Base-by-base conservation (phyloP, 2,797 vertebrate species). In the Micromesistius poutassou region DNA sequence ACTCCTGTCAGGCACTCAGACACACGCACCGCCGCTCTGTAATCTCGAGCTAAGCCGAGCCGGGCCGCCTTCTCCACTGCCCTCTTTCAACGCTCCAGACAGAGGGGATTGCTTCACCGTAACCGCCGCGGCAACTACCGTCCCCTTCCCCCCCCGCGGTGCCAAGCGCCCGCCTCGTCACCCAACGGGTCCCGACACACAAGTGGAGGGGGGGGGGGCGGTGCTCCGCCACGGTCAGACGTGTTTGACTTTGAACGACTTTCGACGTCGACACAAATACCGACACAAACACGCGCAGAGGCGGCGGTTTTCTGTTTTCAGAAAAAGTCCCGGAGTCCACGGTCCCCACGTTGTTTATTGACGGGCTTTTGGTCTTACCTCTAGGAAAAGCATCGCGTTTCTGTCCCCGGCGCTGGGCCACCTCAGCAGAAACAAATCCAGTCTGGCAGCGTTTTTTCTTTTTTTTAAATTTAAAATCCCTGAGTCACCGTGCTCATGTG, bases 301-400 rank as follows among this genome's bases (percentile, higher is more conserved):
- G 14, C 40, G 19, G 46, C 46, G 19, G 22, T 68, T 28, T 68
- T 68, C 5, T 28, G 3, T 22, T 9, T 25, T 19, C 25, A 66
- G 13, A 66, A 66, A 22, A 66, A 22, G 55, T 68, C n/a, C 6
- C 14, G 4, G 16, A 14, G 4, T 2, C 10, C 1, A 19, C 8
- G 5, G 5, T 22, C 7, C 7, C 22, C 4, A 19, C 19, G 13
- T 19, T 72, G 5, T 33, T 35, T 36, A 36, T 72, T 22, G 22
- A 14, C 30, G 28, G 10, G 10, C 78, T 62, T 62, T 16, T 22
- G 14, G 4, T 80, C 90, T 91, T 91, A 93, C 92, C 91, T 92
- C 79, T 55, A 85, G 76, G 78, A 84, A 88, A 82, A 89, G 87
- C 89, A 91, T 70, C 5, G 19, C 87, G 86, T 84, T 42, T 82